These are phyloP conservation scores for Bombus turneri DNA, from an alignment of 1,140 invertebrate species.

Conservation along the genomic window DNA sequence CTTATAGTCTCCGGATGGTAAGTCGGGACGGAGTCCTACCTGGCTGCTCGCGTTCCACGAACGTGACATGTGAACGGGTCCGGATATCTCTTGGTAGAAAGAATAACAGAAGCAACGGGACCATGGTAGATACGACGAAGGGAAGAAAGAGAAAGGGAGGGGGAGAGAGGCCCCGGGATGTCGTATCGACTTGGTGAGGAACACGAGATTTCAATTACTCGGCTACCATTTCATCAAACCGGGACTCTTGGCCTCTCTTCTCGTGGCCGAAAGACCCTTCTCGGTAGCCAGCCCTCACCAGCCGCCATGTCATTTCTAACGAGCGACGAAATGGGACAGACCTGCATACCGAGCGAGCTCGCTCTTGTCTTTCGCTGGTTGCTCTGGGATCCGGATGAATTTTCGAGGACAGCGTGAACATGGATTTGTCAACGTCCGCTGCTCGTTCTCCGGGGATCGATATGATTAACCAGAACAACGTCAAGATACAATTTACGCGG, in stretches of 20 bases:
- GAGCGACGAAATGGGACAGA: conserved; percentile 60
- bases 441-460: not conserved
- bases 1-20: conserved; percentile 72
- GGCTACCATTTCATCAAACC: conserved; percentile 76
- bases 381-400: conserved; percentile 38
- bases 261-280: conserved; percentile 50
- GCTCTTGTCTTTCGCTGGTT: conserved; percentile 14
- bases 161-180: conserved; percentile 16
- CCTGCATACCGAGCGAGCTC: conserved; percentile 56
- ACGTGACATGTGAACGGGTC: conserved; percentile 72
- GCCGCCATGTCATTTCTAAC: conserved; percentile 66
- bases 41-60: conserved; percentile 70
- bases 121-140: not conserved
- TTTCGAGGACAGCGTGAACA: conserved; percentile 20
- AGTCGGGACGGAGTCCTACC: conserved; percentile 68
- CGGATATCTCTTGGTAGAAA: conserved; percentile 68
- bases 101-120: conserved; percentile 58
- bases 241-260: conserved; percentile 49
- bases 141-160: not conserved
- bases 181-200: conserved; percentile 75
- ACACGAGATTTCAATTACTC: conserved; percentile 80
- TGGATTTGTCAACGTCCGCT: conserved; percentile 35
- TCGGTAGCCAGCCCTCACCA: conserved; percentile 22
- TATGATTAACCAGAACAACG: not conserved
- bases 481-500: not conserved